Evolutionary conservation across 2,113 vertebrate genomes (phyloP).

Genomic region (Burhinus bistriatus): DNA sequence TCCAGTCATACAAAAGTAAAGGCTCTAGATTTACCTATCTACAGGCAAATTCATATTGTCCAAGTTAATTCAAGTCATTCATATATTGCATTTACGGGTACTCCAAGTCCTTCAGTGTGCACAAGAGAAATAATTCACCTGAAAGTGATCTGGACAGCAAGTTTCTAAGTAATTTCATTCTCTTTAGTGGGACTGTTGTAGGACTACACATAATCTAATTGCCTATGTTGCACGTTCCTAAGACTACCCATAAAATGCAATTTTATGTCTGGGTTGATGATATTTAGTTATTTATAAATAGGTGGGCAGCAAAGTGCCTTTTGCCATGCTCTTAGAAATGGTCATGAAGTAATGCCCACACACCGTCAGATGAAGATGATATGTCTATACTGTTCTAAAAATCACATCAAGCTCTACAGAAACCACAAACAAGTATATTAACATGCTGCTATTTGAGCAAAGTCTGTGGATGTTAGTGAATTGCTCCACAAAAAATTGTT

Average conservation of each 20-base stretch:
- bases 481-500: not conserved
- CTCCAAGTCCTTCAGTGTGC: not conserved
- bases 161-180: slow-evolving; percentile 46
- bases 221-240: not conserved
- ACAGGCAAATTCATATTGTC: not conserved
- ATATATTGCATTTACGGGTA: not conserved
- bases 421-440: not conserved
- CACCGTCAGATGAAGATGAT: slow-evolving; percentile 20
- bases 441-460: not conserved
- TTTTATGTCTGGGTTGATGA: slow-evolving; percentile 15
- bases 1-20: not conserved
- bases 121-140: not conserved
- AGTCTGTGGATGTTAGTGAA: not conserved
- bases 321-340: not conserved
- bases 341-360: not conserved
- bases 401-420: slow-evolving; percentile 12
- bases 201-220: slow-evolving; percentile 33
- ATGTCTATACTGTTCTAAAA: slow-evolving; percentile 8
- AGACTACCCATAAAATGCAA: slow-evolving; percentile 26
- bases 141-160: not conserved
- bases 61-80: not conserved
- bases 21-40: not conserved
- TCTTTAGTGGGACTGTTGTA: not conserved
- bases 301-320: slow-evolving; percentile 4
- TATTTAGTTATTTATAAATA: slow-evolving; percentile 35